phyloP scores from a whole-genome alignment of 2,888 invertebrate species.

The Thymelicus lineola region DNA sequence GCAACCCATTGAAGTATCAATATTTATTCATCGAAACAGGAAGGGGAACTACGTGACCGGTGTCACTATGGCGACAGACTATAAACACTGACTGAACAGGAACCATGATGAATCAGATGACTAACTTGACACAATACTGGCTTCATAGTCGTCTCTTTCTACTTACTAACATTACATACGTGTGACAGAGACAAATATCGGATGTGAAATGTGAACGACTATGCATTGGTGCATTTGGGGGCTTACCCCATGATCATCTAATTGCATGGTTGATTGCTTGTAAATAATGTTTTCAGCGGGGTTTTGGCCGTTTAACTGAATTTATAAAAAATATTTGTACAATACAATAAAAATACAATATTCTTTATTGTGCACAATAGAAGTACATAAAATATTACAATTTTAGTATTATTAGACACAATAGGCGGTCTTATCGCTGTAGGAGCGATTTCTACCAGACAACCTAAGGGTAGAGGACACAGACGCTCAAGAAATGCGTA shows the following conservation, averaged over 20 bases:
- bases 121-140: conserved; percentile 40
- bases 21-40: conserved; percentile 65
- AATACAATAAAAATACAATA: too few relatives aligned
- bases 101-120: conserved; percentile 43
- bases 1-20: conserved; percentile 51
- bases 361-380: too few relatives aligned
- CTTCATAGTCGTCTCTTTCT: conserved; percentile 49
- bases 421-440: too few relatives aligned
- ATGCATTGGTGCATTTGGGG: conserved; percentile 37
- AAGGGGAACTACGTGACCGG: conserved; percentile 75
- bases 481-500: too few relatives aligned
- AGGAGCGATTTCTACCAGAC: too few relatives aligned
- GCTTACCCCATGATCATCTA: conserved; percentile 34
- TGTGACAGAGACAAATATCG: conserved; percentile 32
- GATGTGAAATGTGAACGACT: conserved; percentile 2
- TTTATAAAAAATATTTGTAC: too few relatives aligned
- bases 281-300: conserved; percentile 31
- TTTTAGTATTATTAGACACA: too few relatives aligned
- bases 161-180: conserved; percentile 11
- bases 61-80: conserved; percentile 63
- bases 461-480: too few relatives aligned
- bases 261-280: conserved; percentile 33
- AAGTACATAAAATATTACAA: too few relatives aligned
- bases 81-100: conserved; percentile 51
- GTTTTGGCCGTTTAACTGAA: too few relatives aligned